Base-by-base conservation (phyloP, 2,888 invertebrate species). In the Ophraella communa region DNA sequence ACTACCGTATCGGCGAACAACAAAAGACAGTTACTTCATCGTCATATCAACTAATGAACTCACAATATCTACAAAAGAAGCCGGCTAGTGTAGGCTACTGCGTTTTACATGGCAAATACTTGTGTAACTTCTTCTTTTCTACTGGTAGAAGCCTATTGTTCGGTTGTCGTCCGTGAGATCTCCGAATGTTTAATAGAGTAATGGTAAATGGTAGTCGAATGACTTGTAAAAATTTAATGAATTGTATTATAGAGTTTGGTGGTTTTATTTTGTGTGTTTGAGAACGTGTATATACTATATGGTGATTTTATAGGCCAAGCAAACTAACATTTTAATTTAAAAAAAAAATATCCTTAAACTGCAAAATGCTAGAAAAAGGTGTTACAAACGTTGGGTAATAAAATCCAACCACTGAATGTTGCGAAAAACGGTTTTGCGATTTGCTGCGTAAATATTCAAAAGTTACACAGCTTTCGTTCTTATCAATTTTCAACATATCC, bases 21-120 rank as follows among this genome's bases (percentile, higher is more conserved):
- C 73, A 62, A 62, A 62, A 62, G 55, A 51, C 30, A 20, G 17
- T 67, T 65, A 61, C 65, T 64, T 56, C 65, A 66, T 72, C 71
- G 71, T 71, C 60, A 53, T 76, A 77, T 78, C 77, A 75, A 71
- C 75, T 78, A 77, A 78, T 78, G 78, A 78, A 77, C 77, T 76
- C 74, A 76, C 77, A 75, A 76, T n/a, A n/a, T 77, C 78, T 78
- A 71, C 70, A 72, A 72, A 73, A 69, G 70, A 61, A 62, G 71
- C 74, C 74, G 73, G 71, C n/a, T 70, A 73, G 71, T 75, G 73
- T 73, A 71, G 72, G 72, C 71, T 74, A 70, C 69, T 66, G 67
- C 67, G 70, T 66, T 69, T 60, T 65, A 69, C 67, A 61, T 63
- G 67, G 65, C 59, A 67, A 67, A 68, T 65, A 61, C 61, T 56